A percentile compares a stretch with the other conserved stretches of the same genome.
These are phyloP conservation scores for Enteromius treurensis DNA, from an alignment of 2,797 vertebrate genomes.

Conservation along the genomic window DNA sequence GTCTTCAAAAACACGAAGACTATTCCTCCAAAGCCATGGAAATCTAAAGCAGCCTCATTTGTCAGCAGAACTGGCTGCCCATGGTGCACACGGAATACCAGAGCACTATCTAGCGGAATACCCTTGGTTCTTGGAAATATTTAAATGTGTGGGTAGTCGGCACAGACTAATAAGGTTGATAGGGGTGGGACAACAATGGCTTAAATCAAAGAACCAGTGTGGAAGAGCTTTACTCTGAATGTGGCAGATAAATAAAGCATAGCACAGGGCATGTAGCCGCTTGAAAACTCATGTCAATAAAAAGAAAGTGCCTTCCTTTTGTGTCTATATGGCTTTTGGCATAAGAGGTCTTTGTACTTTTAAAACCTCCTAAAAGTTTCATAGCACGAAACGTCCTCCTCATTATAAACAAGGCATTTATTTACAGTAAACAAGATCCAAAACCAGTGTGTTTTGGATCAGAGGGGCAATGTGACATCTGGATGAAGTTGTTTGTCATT, in stretches of 20 bases:
- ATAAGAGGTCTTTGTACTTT: not conserved
- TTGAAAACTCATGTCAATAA: conserved; percentile 24
- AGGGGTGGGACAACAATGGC: conserved; percentile 50
- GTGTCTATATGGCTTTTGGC: not conserved
- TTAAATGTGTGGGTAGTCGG: conserved; percentile 28
- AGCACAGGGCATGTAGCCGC: conserved; percentile 38
- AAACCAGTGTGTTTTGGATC: not conserved
- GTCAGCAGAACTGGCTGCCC: conserved; percentile 51
- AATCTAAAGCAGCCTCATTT: conserved; percentile 54
- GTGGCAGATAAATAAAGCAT: conserved; percentile 66
- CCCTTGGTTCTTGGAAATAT: conserved; percentile 31
- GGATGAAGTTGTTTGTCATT: too few relatives aligned
- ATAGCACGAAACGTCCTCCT: not conserved
- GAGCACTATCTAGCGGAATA: conserved; percentile 35
- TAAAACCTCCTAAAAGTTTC: not conserved
- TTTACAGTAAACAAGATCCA: not conserved
- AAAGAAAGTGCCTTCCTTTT: not conserved
- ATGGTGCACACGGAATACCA: conserved; percentile 45
- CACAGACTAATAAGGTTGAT: conserved; percentile 45
- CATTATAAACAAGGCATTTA: not conserved
- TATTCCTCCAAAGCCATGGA: conserved; percentile 48
- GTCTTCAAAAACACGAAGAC: conserved; percentile 36
- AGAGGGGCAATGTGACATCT: too few relatives aligned
- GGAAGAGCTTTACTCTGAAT: conserved; percentile 49
- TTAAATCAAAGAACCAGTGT: conserved; percentile 55